Evolutionary conservation across 2,797 vertebrate species (phyloP).

Genomic region (Pelobates cultripes): DNA sequence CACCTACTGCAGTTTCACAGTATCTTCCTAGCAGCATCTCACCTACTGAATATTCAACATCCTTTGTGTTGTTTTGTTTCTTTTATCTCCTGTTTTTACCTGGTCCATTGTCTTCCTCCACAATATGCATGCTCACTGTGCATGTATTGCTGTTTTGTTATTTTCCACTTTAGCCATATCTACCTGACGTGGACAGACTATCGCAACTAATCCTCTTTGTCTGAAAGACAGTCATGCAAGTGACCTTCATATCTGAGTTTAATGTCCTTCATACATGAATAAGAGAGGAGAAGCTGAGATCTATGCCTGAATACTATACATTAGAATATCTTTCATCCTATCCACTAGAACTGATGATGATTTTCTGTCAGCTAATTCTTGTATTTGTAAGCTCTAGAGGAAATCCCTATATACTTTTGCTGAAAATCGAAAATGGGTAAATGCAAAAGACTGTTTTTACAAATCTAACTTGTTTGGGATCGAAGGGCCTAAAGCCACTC

Average conservation of each 20-base stretch:
- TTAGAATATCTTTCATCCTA: not conserved
- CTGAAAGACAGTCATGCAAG: not conserved
- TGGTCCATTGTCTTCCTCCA: not conserved
- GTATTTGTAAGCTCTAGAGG: too few species aligned
- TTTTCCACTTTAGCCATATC: not conserved
- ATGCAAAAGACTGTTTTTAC: too few species aligned
- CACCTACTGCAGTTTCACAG: not conserved
- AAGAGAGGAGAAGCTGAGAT: not conserved
- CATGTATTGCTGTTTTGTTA: not conserved
- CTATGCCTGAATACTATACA: not conserved
- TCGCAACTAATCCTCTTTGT: not conserved
- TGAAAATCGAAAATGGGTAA: too few species aligned
- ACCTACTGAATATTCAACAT: slow-evolving; percentile 5
- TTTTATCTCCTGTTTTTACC: not conserved
- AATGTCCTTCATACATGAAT: not conserved
- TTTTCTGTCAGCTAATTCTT: too few species aligned
- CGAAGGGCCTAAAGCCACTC: too few species aligned
- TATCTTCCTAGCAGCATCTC: not conserved
- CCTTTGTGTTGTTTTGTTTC: not conserved
- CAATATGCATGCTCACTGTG: not conserved
- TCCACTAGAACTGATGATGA: not conserved
- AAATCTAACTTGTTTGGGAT: too few species aligned
- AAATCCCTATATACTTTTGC: too few species aligned
- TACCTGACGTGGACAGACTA: not conserved
- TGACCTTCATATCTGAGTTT: not conserved